Conservation (phyloP, 2,113 vertebrate species). For the Erythrocercus mccallii region DNA sequence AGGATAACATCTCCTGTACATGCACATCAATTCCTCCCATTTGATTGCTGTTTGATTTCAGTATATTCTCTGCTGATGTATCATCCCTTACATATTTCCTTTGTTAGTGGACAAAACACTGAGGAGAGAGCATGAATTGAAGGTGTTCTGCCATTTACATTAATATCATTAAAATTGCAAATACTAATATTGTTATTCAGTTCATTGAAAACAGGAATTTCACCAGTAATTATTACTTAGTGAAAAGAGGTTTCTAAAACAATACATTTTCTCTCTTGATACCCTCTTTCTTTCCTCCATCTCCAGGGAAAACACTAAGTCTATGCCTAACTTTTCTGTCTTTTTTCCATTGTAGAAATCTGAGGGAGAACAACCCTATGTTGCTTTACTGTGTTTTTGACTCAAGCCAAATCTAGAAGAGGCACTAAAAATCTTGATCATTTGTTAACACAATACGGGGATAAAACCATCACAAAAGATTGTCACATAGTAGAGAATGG, state of each 20-base stretch:
- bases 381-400: neutral
- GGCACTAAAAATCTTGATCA: neutral
- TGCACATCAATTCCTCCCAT: neutral
- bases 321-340: neutral
- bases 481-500: neutral
- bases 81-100: neutral
- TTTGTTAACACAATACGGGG: neutral
- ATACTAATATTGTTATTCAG: neutral
- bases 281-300: neutral
- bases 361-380: neutral
- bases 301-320: neutral
- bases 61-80: neutral
- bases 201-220: neutral
- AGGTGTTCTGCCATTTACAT: neutral
- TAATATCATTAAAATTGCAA: neutral
- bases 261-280: neutral
- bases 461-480: neutral
- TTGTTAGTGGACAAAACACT: neutral
- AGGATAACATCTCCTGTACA: neutral
- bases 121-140: neutral
- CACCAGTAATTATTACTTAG: neutral
- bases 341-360: neutral
- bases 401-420: neutral
- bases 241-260: neutral
- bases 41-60: neutral